Base-by-base conservation (phyloP, 2,113 vertebrate genomes). In the Ramphastos sulfuratus region DNA sequence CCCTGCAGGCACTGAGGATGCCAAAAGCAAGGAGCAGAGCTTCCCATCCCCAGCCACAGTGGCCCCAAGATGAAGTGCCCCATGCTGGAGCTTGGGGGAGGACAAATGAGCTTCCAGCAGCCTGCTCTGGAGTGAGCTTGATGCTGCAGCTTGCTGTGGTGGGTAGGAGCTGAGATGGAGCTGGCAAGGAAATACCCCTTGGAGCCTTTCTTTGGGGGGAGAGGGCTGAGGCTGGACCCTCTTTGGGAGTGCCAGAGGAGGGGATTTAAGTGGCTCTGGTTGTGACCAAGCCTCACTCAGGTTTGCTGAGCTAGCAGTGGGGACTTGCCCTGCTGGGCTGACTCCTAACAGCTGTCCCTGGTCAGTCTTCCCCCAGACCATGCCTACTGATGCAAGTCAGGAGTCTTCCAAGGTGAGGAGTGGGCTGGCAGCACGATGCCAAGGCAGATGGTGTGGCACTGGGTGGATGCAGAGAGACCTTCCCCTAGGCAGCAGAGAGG, bases 1-100 rank as follows among this genome's bases (percentile, higher is more conserved):
- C 15, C 15, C 39, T 0, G 11, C 65, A 27, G 58, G 33, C 0
- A 1, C 21, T 1, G 1, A 61, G 33, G 78, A 48, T 20, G n/a
- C 10, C 16, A 30, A 42, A 63, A 30, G 24, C n/a, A 48, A 77
- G 42, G 58, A 21, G 48, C 28, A 5, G 23, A 30, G 58, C 5
- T 77, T 14, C 7, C 42, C 64, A 20, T 52, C 67, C 25, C 28
- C 42, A 14, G 42, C 28, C 1, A 5, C 6, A 39, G 58, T 25
- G 52, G 48, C 10, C 42, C 33, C 0, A 5, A 0, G 7, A 24
- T 15, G 69, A 35, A 0, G 4, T 16, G 52, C 30, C 33, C 4
- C 0, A 6, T 12, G 50, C 12, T 46, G 59, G 59, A 39, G 18
- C n/a, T 11, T 7, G 52, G 60, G 35, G 1, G 2, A 81, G 69